Conservation (phyloP, 2,113 vertebrate genomes). For the Todiramphus saurophagus region DNA sequence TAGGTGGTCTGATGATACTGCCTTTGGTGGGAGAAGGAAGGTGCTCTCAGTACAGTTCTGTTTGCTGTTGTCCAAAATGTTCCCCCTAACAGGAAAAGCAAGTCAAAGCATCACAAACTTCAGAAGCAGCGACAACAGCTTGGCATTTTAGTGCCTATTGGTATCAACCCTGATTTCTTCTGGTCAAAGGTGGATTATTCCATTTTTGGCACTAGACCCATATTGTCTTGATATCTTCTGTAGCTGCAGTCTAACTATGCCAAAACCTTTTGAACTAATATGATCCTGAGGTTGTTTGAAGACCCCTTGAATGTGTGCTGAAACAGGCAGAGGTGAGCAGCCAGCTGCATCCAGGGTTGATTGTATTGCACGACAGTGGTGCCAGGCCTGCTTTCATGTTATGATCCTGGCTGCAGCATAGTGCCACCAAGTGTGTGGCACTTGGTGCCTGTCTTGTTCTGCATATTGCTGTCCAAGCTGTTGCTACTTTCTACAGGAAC, state of each 20-base stretch:
- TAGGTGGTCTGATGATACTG: not conserved
- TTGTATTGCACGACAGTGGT: rapidly evolving
- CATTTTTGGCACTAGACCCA: not conserved
- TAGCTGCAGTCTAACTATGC: not conserved
- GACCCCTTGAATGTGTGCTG: not conserved
- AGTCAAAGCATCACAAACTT: not conserved
- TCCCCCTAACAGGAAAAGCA: not conserved
- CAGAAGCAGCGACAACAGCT: not conserved
- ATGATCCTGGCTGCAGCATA: not conserved
- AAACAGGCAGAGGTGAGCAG: not conserved
- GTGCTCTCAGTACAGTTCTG: not conserved
- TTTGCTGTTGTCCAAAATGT: not conserved
- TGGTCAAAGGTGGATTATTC: not conserved
- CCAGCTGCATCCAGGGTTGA: not conserved
- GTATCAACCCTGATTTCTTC: not conserved
- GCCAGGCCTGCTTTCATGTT: not conserved
- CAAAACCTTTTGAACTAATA: not conserved
- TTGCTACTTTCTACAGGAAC: not conserved
- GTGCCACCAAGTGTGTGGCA: constrained; percentile 21
- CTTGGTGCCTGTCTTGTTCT: not conserved
- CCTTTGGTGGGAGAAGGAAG: not conserved
- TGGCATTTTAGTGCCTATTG: not conserved
- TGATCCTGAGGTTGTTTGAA: not conserved
- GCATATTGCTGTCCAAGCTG: rapidly evolving
- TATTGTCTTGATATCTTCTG: not conserved